A percentile compares a stretch with the other conserved stretches of the same genome.
Conservation (phyloP, 2,888 invertebrate genomes). For the Trachelus stipa region DNA sequence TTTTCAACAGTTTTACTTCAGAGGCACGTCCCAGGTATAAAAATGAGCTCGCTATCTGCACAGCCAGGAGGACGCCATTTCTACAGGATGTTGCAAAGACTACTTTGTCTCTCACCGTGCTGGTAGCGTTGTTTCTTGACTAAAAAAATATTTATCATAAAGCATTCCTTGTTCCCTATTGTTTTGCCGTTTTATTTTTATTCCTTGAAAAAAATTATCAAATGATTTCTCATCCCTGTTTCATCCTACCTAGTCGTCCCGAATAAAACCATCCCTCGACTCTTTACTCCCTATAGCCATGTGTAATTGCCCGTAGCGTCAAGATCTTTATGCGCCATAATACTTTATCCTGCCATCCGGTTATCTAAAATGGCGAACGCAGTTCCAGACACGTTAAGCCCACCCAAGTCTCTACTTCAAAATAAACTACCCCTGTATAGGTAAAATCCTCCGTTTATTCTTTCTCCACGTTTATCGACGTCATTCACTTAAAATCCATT, state of each 20-base stretch:
- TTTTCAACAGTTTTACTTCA: slow-evolving; percentile 56
- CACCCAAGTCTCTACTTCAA: slow-evolving; percentile 11
- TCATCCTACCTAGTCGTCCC: not conserved
- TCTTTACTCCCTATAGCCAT: slow-evolving; percentile 9
- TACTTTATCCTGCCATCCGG: slow-evolving; percentile 33
- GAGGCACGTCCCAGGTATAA: slow-evolving; percentile 50
- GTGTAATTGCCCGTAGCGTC: slow-evolving; percentile 35
- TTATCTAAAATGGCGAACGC: slow-evolving; percentile 12
- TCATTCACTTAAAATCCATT: slow-evolving; percentile 30
- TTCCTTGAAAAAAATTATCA: not conserved
- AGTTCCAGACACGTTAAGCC: slow-evolving; percentile 26
- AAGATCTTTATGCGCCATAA: slow-evolving; percentile 39
- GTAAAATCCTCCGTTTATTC: slow-evolving; percentile 19
- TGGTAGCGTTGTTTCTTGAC: not conserved
- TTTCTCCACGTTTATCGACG: slow-evolving; percentile 28
- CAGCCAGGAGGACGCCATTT: not conserved
- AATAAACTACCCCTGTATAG: slow-evolving; percentile 9
- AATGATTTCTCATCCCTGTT: not conserved
- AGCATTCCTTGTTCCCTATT: not conserved
- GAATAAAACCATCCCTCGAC: not conserved
- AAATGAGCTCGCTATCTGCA: slow-evolving; percentile 50
- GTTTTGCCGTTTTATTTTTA: not conserved
- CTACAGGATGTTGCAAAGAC: not conserved
- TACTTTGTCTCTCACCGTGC: not conserved
- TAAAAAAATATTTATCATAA: not conserved